Evolutionary conservation across 2,888 invertebrate species (phyloP).

Genomic region (Plagiodera versicolora): DNA sequence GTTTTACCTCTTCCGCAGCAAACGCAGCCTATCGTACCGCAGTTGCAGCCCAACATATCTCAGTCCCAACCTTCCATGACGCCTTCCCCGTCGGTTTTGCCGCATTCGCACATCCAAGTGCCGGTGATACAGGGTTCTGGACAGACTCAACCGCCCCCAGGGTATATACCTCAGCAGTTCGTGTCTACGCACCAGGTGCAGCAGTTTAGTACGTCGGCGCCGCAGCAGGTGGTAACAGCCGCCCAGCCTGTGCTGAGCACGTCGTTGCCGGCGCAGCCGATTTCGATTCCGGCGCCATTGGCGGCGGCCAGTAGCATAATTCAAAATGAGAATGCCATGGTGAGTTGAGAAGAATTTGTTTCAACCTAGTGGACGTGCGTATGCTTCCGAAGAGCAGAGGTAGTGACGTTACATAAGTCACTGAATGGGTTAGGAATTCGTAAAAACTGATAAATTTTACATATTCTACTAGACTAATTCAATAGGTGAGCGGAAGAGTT

Average conservation of each 20-base stretch:
- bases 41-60: constrained; percentile 4
- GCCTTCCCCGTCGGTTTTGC: neutral
- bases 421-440: neutral
- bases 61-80: constrained; percentile 1
- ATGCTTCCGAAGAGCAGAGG: no score
- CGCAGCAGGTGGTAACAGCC: constrained; percentile 20
- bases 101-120: neutral
- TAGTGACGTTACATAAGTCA: no score
- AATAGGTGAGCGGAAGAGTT: no score
- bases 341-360: constrained; percentile 14
- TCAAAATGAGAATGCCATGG: constrained; percentile 23
- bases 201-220: constrained; percentile 23
- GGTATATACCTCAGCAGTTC: constrained; percentile 28
- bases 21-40: constrained; percentile 5
- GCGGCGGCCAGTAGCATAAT: constrained; percentile 22
- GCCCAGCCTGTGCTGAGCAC: constrained; percentile 21
- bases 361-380: no score
- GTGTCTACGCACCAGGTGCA: constrained; percentile 25
- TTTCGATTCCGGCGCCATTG: constrained; percentile 19
- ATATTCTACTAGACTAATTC: no score
- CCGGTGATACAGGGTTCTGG: constrained; percentile 17
- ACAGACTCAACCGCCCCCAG: constrained; percentile 20
- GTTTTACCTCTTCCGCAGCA: constrained; percentile 14
- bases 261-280: constrained; percentile 20
- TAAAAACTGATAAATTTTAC: no score